Base-by-base conservation (phyloP, 1,140 invertebrate genomes). In the Belonocnema kinseyi region DNA sequence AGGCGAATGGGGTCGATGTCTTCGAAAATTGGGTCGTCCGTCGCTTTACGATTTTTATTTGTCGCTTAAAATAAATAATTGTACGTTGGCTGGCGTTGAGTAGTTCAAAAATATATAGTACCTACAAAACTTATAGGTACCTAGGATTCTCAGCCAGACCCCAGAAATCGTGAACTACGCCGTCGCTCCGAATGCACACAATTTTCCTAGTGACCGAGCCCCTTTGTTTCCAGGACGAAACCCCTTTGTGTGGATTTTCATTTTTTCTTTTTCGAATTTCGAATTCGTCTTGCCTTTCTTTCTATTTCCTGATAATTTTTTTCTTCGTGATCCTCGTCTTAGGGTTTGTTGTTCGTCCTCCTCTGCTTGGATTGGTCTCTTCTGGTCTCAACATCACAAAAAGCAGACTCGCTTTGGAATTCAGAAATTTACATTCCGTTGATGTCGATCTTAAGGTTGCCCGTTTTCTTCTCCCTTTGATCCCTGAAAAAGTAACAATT, bases 381-480 rank as follows among this genome's bases (percentile, higher is more conserved):
- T 77, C 66, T 77, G 61, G 40, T 16, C 40, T 66, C 26, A 7
- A 46, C 46, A 66, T 66, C 61, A 66, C 61, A 66, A 66, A 66
- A 66, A 66, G 33, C 61, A 46, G 61, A 14, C 61, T 66, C 61
- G 6, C 61, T 66, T 66, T 66, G 61, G 61, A 66, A 66, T 66
- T 46, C 46, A 14, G 12, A 19, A 19, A 66, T 76, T 89, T 89
- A 92, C 85, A 91, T 90, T 46, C 90, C 89, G 80, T 88, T 91
- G 73, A 92, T 88, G 85, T 90, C 90, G 85, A 92, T 90, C 84
- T 94, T 94, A 94, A 93, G 93, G 92, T 93, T 94, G 93, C 93
- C 93, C 92, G 92, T 93, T 94, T 93, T 94, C 93, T 93, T 94
- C 93, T 93, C 93, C 92, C 92, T 94, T 93, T 92, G 93, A 92